Evolutionary conservation across 2,113 vertebrate species (phyloP).

Genomic region (Neodon shergylaensis): DNA sequence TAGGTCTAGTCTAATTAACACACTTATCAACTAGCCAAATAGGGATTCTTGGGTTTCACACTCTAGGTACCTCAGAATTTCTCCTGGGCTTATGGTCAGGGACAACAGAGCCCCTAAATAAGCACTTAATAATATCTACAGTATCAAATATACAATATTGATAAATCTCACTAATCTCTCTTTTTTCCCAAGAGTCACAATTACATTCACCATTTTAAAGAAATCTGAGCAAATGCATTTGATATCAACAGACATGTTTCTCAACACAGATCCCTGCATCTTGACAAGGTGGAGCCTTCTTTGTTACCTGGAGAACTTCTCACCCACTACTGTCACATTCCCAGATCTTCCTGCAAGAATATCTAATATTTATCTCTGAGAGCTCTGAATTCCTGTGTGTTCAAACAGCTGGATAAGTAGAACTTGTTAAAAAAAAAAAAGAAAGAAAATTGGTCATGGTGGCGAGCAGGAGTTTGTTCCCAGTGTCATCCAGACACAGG

Average conservation of each 20-base stretch:
- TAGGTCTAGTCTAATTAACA: conserved; percentile 23
- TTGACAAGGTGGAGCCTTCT: background rate
- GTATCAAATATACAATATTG: conserved; percentile 1
- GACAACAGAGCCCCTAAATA: conserved; percentile 41
- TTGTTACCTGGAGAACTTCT: conserved; percentile 49
- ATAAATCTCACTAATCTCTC: conserved; percentile 9
- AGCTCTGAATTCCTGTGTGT: conserved; percentile 60
- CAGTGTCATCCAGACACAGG: conserved; percentile 83
- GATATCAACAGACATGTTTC: background rate
- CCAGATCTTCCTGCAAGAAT: conserved; percentile 42
- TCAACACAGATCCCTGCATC: conserved; percentile 8
- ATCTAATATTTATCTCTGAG: conserved; percentile 60
- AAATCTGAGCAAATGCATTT: conserved; percentile 58
- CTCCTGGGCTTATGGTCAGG: background rate
- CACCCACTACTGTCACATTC: background rate
- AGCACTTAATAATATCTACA: conserved; percentile 31
- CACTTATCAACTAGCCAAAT: conserved; percentile 2
- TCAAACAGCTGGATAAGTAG: conserved; percentile 61
- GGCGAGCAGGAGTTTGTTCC: conserved; percentile 63
- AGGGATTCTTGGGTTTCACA: conserved; percentile 44
- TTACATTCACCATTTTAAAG: conserved; percentile 24
- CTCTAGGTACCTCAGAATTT: conserved; percentile 54
- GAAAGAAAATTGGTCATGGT: conserved; percentile 13
- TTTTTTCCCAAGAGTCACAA: conserved; percentile 47
- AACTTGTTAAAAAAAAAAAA: background rate